A percentile compares a stretch with the other conserved stretches of the same genome.
Evolutionary conservation across 2,113 vertebrate genomes (phyloP).

Genomic region (Pitta sordida): DNA sequence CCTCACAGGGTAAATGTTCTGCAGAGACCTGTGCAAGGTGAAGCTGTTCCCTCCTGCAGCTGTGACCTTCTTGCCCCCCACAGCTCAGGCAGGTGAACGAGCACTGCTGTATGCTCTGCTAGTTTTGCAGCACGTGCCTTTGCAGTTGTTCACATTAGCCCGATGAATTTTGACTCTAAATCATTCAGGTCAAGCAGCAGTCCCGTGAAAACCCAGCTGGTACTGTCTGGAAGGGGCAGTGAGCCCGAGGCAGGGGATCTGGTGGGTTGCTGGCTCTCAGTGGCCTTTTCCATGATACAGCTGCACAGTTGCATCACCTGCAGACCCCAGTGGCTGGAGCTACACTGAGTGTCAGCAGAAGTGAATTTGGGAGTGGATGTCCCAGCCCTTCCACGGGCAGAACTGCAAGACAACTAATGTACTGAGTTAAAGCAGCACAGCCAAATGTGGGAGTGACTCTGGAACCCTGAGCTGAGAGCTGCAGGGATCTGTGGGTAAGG

Average conservation of each 20-base stretch:
- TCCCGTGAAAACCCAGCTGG: background rate
- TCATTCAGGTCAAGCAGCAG: background rate
- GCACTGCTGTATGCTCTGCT: fast-evolving
- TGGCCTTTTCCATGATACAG: fast-evolving
- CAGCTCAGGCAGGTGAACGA: background rate
- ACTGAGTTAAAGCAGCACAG: background rate
- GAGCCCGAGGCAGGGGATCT: background rate
- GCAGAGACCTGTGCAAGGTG: background rate
- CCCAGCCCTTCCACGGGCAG: background rate
- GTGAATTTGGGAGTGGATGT: background rate
- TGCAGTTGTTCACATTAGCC: background rate
- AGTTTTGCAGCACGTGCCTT: background rate
- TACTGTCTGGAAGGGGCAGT: background rate
- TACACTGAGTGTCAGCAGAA: background rate
- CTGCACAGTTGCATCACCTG: fast-evolving
- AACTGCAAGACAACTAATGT: background rate
- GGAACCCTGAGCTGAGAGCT: background rate
- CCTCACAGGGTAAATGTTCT: fast-evolving
- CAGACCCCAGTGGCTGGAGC: background rate
- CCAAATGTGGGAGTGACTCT: background rate
- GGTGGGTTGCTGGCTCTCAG: background rate
- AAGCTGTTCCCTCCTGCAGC: background rate
- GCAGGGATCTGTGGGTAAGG: background rate
- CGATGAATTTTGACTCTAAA: background rate
- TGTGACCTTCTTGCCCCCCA: background rate